phyloP scores from a whole-genome alignment of 2,888 invertebrate genomes.

The Standfussiana lucernea region DNA sequence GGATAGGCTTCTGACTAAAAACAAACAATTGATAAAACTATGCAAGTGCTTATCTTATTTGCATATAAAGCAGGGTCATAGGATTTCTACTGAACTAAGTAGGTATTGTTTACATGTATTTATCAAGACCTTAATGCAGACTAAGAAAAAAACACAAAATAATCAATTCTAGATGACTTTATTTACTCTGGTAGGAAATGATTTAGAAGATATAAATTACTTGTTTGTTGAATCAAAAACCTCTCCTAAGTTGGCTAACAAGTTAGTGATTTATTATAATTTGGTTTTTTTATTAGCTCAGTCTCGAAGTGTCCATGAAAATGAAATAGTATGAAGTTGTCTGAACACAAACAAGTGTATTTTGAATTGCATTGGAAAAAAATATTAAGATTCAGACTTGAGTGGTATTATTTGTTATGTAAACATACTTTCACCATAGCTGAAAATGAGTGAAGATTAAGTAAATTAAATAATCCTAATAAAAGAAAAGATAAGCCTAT shows the following conservation, averaged over 20 bases:
- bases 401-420: neutral
- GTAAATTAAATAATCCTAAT: neutral
- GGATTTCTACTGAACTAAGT: slow-evolving; percentile 24
- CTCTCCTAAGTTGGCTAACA: neutral
- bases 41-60: slow-evolving; percentile 31
- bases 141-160: too few relatives aligned
- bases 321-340: neutral
- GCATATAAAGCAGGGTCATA: slow-evolving; percentile 32
- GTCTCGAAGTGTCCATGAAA: neutral
- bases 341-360: slow-evolving; percentile 2
- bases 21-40: slow-evolving; percentile 44
- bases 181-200: neutral
- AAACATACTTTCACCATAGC: neutral
- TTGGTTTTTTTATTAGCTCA: neutral
- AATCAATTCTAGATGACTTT: neutral
- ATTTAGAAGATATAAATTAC: neutral
- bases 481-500: neutral
- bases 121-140: neutral
- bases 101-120: neutral
- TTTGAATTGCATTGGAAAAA: slow-evolving; percentile 7
- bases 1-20: slow-evolving; percentile 40
- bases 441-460: neutral
- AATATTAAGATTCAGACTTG: neutral
- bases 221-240: neutral
- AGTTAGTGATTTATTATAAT: neutral